Evolutionary conservation across 2,797 vertebrate genomes (phyloP).

Genomic region (Mergus octosetaceus): DNA sequence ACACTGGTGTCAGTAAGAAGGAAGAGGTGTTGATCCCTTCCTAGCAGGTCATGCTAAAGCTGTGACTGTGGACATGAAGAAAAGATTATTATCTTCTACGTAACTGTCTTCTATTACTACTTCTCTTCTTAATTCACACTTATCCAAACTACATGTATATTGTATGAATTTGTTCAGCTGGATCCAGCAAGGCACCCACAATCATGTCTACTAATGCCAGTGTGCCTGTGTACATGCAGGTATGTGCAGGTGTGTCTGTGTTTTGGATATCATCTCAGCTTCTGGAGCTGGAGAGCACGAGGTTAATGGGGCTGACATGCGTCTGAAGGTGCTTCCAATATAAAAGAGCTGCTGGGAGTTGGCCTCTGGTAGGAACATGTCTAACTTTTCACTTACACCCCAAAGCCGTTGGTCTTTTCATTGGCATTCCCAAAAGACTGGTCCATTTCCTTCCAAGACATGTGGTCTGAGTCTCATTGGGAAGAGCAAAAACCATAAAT

Average conservation of each 20-base stretch:
- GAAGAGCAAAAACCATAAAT: not conserved
- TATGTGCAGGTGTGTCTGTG: too few relatives aligned
- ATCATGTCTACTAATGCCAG: not conserved
- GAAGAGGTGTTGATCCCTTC: not conserved
- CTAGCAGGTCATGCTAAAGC: not conserved
- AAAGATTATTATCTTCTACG: not conserved
- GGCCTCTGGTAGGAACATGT: not conserved
- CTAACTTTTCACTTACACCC: not conserved
- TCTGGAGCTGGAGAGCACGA: not conserved
- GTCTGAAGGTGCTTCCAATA: not conserved
- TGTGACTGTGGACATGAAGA: not conserved
- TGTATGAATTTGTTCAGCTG: not conserved
- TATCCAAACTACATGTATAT: not conserved
- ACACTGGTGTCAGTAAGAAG: not conserved
- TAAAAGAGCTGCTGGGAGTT: not conserved
- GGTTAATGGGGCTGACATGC: not conserved
- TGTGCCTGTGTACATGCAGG: not conserved
- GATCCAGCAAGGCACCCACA: not conserved
- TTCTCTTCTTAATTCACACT: not conserved
- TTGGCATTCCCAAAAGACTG: not conserved
- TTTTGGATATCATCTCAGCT: not conserved
- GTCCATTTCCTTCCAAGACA: not conserved
- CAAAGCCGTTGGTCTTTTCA: not conserved
- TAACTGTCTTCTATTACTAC: not conserved
- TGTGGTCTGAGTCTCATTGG: too few relatives aligned